A percentile compares a stretch with the other conserved stretches of the same genome.
phyloP scores from a whole-genome alignment of 2,888 invertebrate species.

The Meandrusa payeni region DNA sequence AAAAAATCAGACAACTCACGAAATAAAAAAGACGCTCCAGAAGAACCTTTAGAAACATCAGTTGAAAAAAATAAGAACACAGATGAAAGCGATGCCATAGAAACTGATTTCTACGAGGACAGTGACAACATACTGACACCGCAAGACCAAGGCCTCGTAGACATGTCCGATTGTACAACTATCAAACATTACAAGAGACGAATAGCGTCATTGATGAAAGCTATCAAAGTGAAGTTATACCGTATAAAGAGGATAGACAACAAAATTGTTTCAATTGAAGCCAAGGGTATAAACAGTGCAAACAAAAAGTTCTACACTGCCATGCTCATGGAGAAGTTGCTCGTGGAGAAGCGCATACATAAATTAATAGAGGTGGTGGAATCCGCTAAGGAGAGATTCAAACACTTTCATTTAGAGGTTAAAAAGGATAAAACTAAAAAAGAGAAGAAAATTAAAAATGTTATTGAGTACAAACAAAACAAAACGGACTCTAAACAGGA shows the following conservation, averaged over 20 bases:
- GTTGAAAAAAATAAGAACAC: conserved; percentile 28
- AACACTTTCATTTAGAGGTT: conserved; percentile 35
- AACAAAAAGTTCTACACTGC: conserved; percentile 63
- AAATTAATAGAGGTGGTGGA: conserved; percentile 46
- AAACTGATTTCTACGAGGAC: conserved; percentile 56
- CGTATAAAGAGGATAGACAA: conserved; percentile 43
- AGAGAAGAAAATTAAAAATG: conserved; percentile 28
- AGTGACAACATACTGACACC: conserved; percentile 46
- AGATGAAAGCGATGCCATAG: conserved; percentile 62
- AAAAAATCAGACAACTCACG: conserved; percentile 10
- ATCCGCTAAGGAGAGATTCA: conserved; percentile 42
- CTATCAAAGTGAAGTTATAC: conserved; percentile 44
- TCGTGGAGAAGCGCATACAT: conserved; percentile 44
- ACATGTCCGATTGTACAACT: conserved; percentile 53
- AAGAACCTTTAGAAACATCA: too few species aligned
- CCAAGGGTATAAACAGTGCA: conserved; percentile 46
- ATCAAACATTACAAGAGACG: conserved; percentile 52
- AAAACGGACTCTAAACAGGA: conserved; percentile 24
- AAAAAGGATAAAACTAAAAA: conserved; percentile 34
- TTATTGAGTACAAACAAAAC: conserved; percentile 28
- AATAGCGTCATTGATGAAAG: conserved; percentile 45
- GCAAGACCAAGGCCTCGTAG: conserved; percentile 50
- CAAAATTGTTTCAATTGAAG: conserved; percentile 57
- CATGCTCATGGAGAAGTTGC: conserved; percentile 55
- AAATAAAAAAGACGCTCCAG: conserved; percentile 14